phyloP scores from a whole-genome alignment of 2,888 invertebrate genomes.

The Trichopria drosophilae region DNA sequence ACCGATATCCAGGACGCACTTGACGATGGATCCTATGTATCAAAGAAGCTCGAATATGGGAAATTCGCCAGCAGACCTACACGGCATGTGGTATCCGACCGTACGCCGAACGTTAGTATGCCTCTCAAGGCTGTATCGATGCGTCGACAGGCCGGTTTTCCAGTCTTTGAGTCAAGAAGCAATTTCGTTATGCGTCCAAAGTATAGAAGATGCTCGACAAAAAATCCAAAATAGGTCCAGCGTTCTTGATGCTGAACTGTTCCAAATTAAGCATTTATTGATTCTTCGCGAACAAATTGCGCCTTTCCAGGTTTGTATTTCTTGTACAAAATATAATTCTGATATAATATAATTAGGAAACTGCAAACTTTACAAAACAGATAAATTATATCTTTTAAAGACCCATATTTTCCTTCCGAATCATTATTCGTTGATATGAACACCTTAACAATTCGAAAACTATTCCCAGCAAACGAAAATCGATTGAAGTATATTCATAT shows the following conservation, averaged over 20 bases:
- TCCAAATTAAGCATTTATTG: constrained; percentile 95
- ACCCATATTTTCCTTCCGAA: no score
- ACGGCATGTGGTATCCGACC: constrained; percentile 99
- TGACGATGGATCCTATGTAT: constrained; percentile 49
- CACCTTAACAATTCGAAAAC: no score
- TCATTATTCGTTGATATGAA: no score
- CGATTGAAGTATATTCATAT: no score
- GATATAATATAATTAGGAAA: background rate
- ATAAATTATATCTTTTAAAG: no score
- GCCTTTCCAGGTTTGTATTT: constrained; percentile 67
- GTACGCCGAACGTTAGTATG: constrained; percentile 93
- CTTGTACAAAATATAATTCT: background rate
- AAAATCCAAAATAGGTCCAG: constrained; percentile 78
- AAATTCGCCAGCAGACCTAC: constrained; percentile 91
- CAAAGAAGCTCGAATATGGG: constrained; percentile 49
- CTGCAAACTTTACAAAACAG: background rate
- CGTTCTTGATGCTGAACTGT: constrained; percentile 91
- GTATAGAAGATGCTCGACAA: constrained; percentile 79
- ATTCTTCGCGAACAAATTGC: constrained; percentile 97
- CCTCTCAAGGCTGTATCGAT: constrained; percentile 87
- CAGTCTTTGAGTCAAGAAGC: constrained; percentile 97
- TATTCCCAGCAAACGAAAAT: no score
- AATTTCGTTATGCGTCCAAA: constrained; percentile 86
- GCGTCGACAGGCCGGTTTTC: constrained; percentile 92
- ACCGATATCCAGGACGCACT: constrained; percentile 46